Percentiles rank a stretch among this genome's conserved stretches.
Conservation (phyloP, 2,888 invertebrate species). For the Oligia strigilis region DNA sequence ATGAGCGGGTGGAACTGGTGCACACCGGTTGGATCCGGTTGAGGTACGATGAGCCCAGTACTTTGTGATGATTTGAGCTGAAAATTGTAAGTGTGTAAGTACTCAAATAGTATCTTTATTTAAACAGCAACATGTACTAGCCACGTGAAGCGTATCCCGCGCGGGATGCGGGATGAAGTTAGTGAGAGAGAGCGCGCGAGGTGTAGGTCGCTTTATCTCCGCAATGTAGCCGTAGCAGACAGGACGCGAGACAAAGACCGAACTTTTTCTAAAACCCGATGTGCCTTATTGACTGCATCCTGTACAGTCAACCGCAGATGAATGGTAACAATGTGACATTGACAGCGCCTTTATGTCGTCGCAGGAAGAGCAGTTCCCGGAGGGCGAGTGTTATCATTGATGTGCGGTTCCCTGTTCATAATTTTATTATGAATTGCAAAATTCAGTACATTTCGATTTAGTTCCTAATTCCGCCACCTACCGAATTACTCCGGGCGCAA, state of each 20-base stretch:
- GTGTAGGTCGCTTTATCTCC: no score
- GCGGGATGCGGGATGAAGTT: neutral
- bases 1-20: neutral
- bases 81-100: neutral
- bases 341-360: neutral
- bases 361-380: neutral
- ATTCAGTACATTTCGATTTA: slow-evolving; percentile 19
- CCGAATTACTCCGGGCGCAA: neutral
- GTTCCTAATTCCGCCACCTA: slow-evolving; percentile 12
- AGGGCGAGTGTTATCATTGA: neutral
- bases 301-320: neutral
- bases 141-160: neutral
- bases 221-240: neutral
- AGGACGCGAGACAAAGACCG: neutral
- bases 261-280: neutral
- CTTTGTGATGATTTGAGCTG: slow-evolving; percentile 40
- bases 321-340: neutral
- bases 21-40: neutral
- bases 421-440: neutral
- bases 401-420: neutral
- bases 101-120: neutral
- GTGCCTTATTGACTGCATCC: neutral
- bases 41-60: neutral
- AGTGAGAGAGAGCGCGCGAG: no score
- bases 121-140: neutral